Evolutionary conservation across 2,113 vertebrate species (phyloP).

Genomic region (Sylvia atricapilla): DNA sequence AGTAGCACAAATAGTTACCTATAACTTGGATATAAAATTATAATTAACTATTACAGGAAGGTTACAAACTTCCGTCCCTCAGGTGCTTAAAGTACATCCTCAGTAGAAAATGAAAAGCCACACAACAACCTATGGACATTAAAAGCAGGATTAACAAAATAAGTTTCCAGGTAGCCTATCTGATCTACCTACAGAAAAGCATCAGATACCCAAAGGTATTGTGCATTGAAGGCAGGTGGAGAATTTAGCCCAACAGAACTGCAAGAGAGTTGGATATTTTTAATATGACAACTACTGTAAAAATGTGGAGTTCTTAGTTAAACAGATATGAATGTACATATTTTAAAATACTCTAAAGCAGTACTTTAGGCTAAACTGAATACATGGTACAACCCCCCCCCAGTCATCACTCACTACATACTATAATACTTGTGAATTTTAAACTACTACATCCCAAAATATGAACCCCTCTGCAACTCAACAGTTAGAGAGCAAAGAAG

Average conservation of each 20-base stretch:
- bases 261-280: background rate
- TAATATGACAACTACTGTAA: background rate
- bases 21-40: background rate
- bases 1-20: background rate
- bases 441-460: background rate
- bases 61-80: background rate
- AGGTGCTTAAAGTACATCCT: background rate
- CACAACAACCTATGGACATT: background rate
- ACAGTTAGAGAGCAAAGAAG: background rate
- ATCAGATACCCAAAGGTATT: background rate
- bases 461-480: background rate
- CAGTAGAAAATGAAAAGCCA: background rate
- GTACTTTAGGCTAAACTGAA: background rate
- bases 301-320: background rate
- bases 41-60: background rate
- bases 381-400: background rate
- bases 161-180: background rate
- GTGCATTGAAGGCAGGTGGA: background rate
- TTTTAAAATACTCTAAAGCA: background rate
- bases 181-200: background rate
- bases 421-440: background rate
- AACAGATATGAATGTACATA: background rate
- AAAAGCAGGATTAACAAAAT: background rate
- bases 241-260: background rate
- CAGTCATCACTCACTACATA: background rate